phyloP scores from a whole-genome alignment of 2,888 invertebrate genomes.

The Tachina fera region DNA sequence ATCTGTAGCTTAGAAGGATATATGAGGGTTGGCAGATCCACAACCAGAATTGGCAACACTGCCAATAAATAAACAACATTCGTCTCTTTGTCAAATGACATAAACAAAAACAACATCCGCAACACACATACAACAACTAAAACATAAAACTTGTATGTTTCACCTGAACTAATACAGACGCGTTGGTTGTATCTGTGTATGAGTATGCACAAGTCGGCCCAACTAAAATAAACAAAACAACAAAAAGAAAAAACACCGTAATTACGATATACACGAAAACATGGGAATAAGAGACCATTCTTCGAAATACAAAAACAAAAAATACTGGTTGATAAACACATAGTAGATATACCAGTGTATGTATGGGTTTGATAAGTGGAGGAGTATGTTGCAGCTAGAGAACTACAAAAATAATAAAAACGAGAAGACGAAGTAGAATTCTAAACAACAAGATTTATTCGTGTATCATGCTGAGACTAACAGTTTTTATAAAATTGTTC shows the following conservation, averaged over 20 bases:
- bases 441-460: slow-evolving; percentile 59
- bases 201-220: slow-evolving; percentile 1
- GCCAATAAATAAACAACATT: slow-evolving; percentile 47
- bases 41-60: neutral
- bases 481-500: slow-evolving; percentile 48
- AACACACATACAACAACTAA: slow-evolving; percentile 32
- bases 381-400: slow-evolving; percentile 54
- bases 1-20: too few species aligned
- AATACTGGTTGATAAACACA: slow-evolving; percentile 52
- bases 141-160: slow-evolving; percentile 42
- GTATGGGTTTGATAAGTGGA: slow-evolving; percentile 44
- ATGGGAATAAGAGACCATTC: slow-evolving; percentile 12
- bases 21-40: too few species aligned
- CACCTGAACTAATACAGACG: slow-evolving; percentile 73
- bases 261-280: slow-evolving; percentile 21
- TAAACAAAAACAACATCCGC: slow-evolving; percentile 20
- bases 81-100: slow-evolving; percentile 36
- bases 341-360: neutral
- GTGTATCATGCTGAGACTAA: slow-evolving; percentile 56
- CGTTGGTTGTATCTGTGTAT: neutral
- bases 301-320: slow-evolving; percentile 23
- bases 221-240: slow-evolving; percentile 30
- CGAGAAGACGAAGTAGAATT: slow-evolving; percentile 20
- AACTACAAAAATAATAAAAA: neutral
- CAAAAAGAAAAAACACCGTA: slow-evolving; percentile 23